These are phyloP conservation scores for Trichonephila inaurata DNA, from an alignment of 1,140 invertebrate species.

Conservation along the genomic window DNA sequence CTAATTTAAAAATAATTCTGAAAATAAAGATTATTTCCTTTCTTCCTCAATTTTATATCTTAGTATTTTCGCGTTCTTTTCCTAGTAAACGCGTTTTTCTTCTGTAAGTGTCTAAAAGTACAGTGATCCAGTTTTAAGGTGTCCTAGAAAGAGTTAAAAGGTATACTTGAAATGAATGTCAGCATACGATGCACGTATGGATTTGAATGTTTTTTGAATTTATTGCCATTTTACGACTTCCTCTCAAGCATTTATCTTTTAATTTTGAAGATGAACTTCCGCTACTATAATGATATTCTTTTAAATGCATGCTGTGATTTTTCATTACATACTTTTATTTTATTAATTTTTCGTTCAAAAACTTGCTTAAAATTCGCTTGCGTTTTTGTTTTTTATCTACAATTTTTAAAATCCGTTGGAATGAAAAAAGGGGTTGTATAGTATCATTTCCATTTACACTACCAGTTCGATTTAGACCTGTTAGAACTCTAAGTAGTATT, in stretches of 20 bases:
- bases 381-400: too few relatives aligned
- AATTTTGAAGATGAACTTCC: not conserved
- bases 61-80: not conserved
- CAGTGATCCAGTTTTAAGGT: not conserved
- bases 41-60: too few relatives aligned
- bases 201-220: not conserved
- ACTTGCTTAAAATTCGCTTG: too few relatives aligned
- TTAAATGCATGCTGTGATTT: not conserved
- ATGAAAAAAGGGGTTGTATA: too few relatives aligned
- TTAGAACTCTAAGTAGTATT: too few relatives aligned
- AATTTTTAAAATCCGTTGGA: too few relatives aligned
- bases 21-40: too few relatives aligned
- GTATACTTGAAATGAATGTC: not conserved
- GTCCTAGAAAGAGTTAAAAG: not conserved
- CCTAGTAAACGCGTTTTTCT: not conserved
- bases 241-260: not conserved
- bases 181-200: not conserved
- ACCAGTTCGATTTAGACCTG: too few relatives aligned
- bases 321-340: not conserved
- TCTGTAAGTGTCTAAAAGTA: not conserved
- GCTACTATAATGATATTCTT: not conserved
- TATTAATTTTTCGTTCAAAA: not conserved
- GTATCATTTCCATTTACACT: too few relatives aligned
- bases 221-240: conserved; percentile 1
- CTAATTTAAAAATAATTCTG: too few relatives aligned